phyloP scores from a whole-genome alignment of 2,888 invertebrate species.

The Amblyjoppa fuscipennis region DNA sequence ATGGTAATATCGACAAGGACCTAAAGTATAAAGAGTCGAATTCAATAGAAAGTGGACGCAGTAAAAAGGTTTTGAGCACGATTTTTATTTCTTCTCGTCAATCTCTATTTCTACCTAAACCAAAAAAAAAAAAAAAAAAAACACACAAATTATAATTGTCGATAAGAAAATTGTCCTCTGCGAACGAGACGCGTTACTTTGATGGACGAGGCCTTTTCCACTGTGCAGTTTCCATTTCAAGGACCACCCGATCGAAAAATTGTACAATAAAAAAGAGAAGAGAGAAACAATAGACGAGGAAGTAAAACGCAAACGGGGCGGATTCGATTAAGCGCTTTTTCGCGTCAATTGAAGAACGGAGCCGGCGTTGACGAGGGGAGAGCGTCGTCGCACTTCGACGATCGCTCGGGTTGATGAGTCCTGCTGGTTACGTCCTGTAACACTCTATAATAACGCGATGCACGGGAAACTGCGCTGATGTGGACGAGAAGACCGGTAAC shows the following conservation, averaged over 20 bases:
- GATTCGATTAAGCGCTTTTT: conserved; percentile 43
- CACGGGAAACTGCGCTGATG: conserved; percentile 72
- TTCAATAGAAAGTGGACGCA: too few relatives aligned
- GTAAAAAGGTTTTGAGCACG: too few relatives aligned
- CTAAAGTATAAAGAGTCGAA: too few relatives aligned
- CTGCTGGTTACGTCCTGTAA: conserved; percentile 27
- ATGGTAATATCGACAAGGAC: too few relatives aligned
- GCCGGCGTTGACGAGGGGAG: conserved; percentile 19
- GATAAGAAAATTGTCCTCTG: too few relatives aligned
- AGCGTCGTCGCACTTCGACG: neutral
- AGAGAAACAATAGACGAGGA: conserved; percentile 1
- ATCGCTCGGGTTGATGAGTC: conserved; percentile 41
- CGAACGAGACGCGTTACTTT: too few relatives aligned
- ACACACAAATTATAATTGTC: too few relatives aligned
- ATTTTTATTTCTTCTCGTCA: too few relatives aligned
- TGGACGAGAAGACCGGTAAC: conserved; percentile 26
- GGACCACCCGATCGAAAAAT: neutral
- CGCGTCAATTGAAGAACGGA: conserved; percentile 32
- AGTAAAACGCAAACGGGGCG: conserved; percentile 41
- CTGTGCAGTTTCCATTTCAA: neutral
- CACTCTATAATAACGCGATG: conserved; percentile 30
- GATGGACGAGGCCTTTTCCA: too few relatives aligned
- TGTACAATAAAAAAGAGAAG: neutral
- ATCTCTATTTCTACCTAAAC: too few relatives aligned
- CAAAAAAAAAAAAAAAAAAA: too few relatives aligned